Evolutionary conservation across 1,140 invertebrate species (phyloP).

Genomic region (Drosophila ananassae): DNA sequence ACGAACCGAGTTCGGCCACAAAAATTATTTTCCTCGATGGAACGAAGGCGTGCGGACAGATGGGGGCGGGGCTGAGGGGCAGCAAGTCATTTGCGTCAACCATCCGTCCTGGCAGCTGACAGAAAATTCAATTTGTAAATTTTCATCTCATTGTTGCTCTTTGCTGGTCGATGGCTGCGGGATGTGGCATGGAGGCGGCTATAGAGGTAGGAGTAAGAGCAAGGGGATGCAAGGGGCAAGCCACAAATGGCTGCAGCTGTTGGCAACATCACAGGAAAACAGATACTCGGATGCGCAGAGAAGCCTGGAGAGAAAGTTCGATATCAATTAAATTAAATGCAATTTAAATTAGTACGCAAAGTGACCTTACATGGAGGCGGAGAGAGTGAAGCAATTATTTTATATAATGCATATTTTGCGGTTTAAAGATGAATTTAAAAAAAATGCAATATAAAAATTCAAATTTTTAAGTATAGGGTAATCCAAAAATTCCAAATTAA

Average conservation of each 20-base stretch:
- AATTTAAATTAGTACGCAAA: constrained; percentile 36
- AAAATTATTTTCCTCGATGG: constrained; percentile 57
- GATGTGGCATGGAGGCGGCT: not conserved
- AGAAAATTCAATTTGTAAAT: constrained; percentile 78
- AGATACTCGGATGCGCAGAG: constrained; percentile 3
- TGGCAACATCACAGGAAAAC: constrained; percentile 52
- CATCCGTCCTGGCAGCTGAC: constrained; percentile 76
- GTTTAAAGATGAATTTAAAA: not conserved
- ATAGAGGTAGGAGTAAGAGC: not conserved
- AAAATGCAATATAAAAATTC: too few relatives aligned
- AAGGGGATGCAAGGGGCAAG: not conserved
- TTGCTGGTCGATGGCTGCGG: constrained; percentile 2
- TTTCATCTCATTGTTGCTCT: constrained; percentile 61
- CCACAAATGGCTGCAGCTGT: constrained; percentile 72
- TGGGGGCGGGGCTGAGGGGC: constrained; percentile 13
- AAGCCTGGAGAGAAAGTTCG: constrained; percentile 10
- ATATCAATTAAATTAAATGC: constrained; percentile 15
- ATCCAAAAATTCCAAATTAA: not conserved
- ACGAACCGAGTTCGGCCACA: constrained; percentile 53
- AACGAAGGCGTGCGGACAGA: not conserved
- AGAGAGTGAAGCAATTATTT: too few relatives aligned
- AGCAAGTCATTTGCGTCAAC: constrained; percentile 77
- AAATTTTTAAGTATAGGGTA: not conserved
- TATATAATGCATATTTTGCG: not conserved
- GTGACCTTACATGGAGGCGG: constrained; percentile 1